Evolutionary conservation across 2,888 invertebrate genomes (phyloP).

Genomic region (Bembecia ichneumoniformis): DNA sequence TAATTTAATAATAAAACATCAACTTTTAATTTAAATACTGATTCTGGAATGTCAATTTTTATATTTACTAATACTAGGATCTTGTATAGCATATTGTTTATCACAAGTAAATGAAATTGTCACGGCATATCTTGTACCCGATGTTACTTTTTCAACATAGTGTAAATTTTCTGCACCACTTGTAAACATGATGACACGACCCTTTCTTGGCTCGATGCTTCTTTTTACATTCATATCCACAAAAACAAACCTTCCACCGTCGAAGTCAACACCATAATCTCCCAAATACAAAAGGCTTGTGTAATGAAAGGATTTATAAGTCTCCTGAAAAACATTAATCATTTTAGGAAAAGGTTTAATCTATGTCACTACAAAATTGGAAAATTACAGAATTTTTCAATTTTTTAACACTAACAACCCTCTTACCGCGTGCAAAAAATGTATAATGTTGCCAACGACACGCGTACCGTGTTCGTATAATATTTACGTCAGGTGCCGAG

Average conservation of each 20-base stretch:
- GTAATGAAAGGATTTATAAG: constrained; percentile 89
- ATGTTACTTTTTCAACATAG: constrained; percentile 83
- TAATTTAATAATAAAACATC: too few relatives aligned
- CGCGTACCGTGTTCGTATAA: background rate
- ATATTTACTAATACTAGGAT: constrained; percentile 51
- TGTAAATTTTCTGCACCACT: constrained; percentile 90
- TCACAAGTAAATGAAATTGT: constrained; percentile 92
- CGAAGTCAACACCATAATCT: constrained; percentile 82
- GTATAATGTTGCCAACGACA: background rate
- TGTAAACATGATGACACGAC: constrained; percentile 87
- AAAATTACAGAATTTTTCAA: too few relatives aligned
- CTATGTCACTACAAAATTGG: too few relatives aligned
- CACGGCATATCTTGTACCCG: constrained; percentile 84
- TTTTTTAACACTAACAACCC: too few relatives aligned
- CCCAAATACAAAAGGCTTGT: constrained; percentile 86
- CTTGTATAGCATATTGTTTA: constrained; percentile 75
- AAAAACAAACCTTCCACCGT: constrained; percentile 88
- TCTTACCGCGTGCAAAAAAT: constrained; percentile 3
- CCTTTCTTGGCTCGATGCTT: constrained; percentile 83
- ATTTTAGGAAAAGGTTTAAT: too few relatives aligned
- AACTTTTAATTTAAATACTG: too few relatives aligned
- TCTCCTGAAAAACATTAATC: constrained; percentile 73
- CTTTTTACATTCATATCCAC: constrained; percentile 76
- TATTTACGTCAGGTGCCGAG: too few relatives aligned
- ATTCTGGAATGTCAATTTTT: background rate